Base-by-base conservation (phyloP, 1,140 invertebrate species). In the Zaprionus nigranus region DNA sequence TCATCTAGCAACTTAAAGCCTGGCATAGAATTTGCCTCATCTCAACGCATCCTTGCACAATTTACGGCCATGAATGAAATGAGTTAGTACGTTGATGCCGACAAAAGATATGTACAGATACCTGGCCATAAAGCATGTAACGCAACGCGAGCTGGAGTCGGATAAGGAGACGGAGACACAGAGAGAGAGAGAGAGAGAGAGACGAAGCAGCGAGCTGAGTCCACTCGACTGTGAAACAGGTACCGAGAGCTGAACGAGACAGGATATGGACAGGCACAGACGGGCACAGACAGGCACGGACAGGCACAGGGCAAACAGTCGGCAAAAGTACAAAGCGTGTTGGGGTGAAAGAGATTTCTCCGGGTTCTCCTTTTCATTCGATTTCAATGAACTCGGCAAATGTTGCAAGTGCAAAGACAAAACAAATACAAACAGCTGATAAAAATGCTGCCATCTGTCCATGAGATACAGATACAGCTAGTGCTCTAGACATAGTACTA, bases 221-320 rank as follows among this genome's bases (percentile, higher is more conserved):
- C 79, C 83, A 87, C 79, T 85, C 85, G 90, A 90, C 85, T 88
- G 85, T 74, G 82, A 84, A 88, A 88, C 85, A 88, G 85, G 85
- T 88, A 88, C 53, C 57, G 66, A 68, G 61, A 68, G 61, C 24
- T 34, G 60, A 75, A 64, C 59, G 74, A 63, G 68, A 76, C 67
- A 65, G 68, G 68, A 65, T 70, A 76, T 66, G 67, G 63, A 77
- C 57, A 58, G 53, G 68, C 56, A 76, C 38, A 56, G 82, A 77
- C 57, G 53, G 53, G 67, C 56, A 76, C 30, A 51, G 81, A 78
- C 75, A 61, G 46, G 40, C 51, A 57, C 9, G 22, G 49, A 65
- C 61, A 73, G 69, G 51, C 56, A 75, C 61, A 65, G 60, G 68
- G 78, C 81, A 72, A 79, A 85, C 70, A 70, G 81, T 83, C 83